Percentiles rank a stretch among this genome's conserved stretches.
Evolutionary conservation across 2,888 invertebrate species (phyloP).

Genomic region (Oscheius onirici): DNA sequence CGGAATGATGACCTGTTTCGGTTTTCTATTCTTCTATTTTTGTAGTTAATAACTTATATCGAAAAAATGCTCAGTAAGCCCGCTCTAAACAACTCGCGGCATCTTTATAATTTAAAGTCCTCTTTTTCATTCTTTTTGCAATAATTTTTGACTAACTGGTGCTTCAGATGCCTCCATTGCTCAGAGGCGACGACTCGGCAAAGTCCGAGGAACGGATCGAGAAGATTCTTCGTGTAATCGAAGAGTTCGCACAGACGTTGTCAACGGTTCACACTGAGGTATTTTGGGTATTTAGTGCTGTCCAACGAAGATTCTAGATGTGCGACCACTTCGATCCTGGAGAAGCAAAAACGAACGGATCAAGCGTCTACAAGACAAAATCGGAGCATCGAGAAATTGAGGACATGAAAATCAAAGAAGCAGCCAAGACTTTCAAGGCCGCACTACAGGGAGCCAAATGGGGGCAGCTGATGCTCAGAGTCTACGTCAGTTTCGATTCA

Average conservation of each 20-base stretch:
- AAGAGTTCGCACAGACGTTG: neutral
- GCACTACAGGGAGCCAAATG: neutral
- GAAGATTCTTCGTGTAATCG: neutral
- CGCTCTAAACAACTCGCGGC: neutral
- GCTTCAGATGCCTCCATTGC: neutral
- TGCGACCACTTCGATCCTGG: neutral
- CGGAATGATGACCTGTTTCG: neutral
- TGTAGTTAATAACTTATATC: too few species aligned
- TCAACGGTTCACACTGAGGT: neutral
- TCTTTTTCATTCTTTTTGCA: neutral
- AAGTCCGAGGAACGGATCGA: neutral
- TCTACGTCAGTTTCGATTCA: neutral
- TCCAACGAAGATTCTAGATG: neutral
- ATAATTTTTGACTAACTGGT: neutral
- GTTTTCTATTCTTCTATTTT: too few species aligned
- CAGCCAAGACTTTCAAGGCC: neutral
- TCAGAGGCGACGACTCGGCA: neutral
- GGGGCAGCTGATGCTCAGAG: neutral
- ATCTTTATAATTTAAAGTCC: neutral
- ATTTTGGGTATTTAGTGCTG: neutral
- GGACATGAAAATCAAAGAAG: neutral
- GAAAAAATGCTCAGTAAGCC: too few species aligned
- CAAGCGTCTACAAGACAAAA: neutral
- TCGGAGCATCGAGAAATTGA: constrained; percentile 7
- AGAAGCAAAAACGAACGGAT: neutral